Evolutionary conservation across 2,113 vertebrate species (phyloP).

Genomic region (Lophius piscatorius): DNA sequence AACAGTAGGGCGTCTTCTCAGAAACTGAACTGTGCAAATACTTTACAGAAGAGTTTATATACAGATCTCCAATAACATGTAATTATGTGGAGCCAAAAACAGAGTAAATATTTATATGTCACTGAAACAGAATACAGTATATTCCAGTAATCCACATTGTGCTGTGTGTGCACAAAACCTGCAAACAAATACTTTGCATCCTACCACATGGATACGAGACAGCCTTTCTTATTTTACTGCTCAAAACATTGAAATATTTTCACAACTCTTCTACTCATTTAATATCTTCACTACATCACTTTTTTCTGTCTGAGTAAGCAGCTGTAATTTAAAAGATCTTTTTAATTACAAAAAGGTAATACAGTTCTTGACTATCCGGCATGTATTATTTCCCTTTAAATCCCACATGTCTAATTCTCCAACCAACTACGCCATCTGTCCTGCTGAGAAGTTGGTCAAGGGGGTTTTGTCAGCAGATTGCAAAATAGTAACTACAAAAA

Average conservation of each 20-base stretch:
- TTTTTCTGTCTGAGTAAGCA: constrained; percentile 2
- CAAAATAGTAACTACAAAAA: constrained; percentile 62
- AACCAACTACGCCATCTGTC: constrained; percentile 38
- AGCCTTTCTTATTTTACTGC: background rate
- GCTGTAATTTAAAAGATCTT: too few relatives aligned
- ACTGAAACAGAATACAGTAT: background rate
- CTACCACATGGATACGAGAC: background rate
- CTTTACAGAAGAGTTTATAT: constrained; percentile 35
- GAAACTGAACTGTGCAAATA: constrained; percentile 40
- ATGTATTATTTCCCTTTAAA: background rate
- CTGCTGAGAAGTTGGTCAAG: constrained; percentile 51
- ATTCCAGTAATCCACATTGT: background rate
- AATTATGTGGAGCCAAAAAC: background rate
- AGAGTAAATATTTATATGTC: constrained; percentile 43
- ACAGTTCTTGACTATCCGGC: background rate
- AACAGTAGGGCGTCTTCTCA: constrained; percentile 44
- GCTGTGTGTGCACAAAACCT: constrained; percentile 15
- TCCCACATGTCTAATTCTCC: constrained; percentile 1
- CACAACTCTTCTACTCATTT: background rate
- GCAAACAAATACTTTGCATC: constrained; percentile 2
- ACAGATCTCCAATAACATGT: background rate
- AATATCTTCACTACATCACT: background rate
- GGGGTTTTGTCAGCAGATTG: constrained; percentile 50
- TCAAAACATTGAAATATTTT: constrained; percentile 8
- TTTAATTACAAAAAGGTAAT: constrained; percentile 35